phyloP scores from a whole-genome alignment of 2,888 invertebrate species.

The Conops quadrifasciatus region DNA sequence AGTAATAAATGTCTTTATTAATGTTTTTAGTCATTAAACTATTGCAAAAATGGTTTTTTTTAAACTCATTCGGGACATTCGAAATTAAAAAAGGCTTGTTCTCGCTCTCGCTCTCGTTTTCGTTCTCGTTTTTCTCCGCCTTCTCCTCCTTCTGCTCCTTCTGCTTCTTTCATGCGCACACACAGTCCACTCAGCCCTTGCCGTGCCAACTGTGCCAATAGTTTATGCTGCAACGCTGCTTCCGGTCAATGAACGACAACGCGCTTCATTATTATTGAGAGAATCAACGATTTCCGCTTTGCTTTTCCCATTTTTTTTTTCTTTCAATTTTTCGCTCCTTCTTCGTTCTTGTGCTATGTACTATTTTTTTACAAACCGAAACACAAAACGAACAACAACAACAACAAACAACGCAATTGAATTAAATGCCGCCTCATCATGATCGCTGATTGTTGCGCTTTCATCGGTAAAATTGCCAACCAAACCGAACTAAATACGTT shows the following conservation, averaged over 20 bases:
- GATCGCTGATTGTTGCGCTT: constrained; percentile 8
- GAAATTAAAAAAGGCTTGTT: neutral
- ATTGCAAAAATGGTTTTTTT: too few relatives aligned
- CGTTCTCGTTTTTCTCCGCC: too few relatives aligned
- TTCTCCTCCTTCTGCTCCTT: too few relatives aligned
- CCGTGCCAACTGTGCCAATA: neutral
- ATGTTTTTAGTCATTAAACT: too few relatives aligned
- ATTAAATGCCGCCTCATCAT: constrained; percentile 19
- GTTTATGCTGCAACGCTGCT: constrained; percentile 8
- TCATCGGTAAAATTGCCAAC: constrained; percentile 25
- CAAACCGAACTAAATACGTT: constrained; percentile 23
- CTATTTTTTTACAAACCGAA: constrained; percentile 12
- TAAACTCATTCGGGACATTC: neutral
- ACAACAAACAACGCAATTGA: constrained; percentile 16
- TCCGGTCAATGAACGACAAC: constrained; percentile 32
- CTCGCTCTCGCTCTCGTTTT: too few relatives aligned
- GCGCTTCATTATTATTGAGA: constrained; percentile 26
- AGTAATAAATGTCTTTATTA: too few relatives aligned
- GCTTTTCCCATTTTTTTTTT: neutral
- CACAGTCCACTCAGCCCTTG: neutral
- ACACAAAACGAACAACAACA: neutral
- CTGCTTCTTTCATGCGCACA: too few relatives aligned
- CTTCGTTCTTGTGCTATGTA: constrained; percentile 6
- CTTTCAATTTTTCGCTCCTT: neutral
- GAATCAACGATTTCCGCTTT: constrained; percentile 33